These are phyloP conservation scores for Teleopsis dalmanni DNA, from an alignment of 1,140 invertebrate species.

Conservation along the genomic window DNA sequence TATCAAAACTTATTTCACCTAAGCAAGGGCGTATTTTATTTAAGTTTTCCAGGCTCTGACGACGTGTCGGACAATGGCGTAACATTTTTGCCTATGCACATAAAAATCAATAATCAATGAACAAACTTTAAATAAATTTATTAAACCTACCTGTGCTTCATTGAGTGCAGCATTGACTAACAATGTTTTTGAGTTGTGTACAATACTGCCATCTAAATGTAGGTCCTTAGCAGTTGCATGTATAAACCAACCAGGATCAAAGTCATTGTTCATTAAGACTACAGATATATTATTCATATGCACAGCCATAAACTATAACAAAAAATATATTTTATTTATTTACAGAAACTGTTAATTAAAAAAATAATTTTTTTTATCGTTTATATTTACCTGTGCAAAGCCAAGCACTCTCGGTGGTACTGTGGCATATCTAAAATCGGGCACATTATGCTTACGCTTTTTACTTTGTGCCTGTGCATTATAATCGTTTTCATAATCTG, in stretches of 20 bases:
- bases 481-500: slow-evolving; percentile 23
- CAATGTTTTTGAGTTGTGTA: slow-evolving; percentile 63
- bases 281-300: slow-evolving; percentile 75
- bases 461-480: slow-evolving; percentile 29
- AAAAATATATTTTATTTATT: neutral
- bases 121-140: neutral
- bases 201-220: slow-evolving; percentile 66
- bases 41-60: slow-evolving; percentile 36
- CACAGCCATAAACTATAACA: slow-evolving; percentile 70
- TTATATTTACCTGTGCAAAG: slow-evolving; percentile 64
- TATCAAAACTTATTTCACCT: slow-evolving; percentile 61
- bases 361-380: neutral
- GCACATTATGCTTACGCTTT: slow-evolving; percentile 41
- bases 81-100: slow-evolving; percentile 41
- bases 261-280: slow-evolving; percentile 54
- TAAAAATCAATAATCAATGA: neutral
- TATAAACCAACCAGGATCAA: slow-evolving; percentile 64
- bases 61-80: slow-evolving; percentile 38
- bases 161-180: slow-evolving; percentile 61
- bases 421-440: slow-evolving; percentile 66
- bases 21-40: slow-evolving; percentile 51
- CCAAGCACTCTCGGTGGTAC: slow-evolving; percentile 69
- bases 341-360: neutral
- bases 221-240: slow-evolving; percentile 69
- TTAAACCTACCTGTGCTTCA: slow-evolving; percentile 44